Percentiles rank a stretch among this genome's conserved stretches.
These are phyloP conservation scores for Drosophila pseudoobscura DNA, from an alignment of 1,140 invertebrate species.

Conservation along the genomic window DNA sequence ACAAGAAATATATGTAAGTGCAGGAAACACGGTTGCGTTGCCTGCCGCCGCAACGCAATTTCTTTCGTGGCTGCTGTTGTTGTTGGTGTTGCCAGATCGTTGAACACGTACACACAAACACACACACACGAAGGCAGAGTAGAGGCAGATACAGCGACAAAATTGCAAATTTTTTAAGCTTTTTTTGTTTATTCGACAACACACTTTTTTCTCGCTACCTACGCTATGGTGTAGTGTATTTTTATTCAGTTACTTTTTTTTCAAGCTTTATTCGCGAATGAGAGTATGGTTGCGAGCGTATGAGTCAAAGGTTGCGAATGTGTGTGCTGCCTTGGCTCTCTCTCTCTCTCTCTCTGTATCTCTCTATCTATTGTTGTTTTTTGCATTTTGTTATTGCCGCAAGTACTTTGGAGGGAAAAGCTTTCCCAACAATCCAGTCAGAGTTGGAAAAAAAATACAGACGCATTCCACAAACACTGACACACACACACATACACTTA, in stretches of 20 bases:
- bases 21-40: conserved; percentile 23
- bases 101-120: conserved; percentile 29
- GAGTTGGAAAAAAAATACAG: conserved; percentile 58
- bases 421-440: conserved; percentile 49
- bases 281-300: conserved; percentile 19
- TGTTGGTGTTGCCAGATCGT: conserved; percentile 75
- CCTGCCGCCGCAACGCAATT: conserved; percentile 69
- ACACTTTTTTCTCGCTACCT: conserved; percentile 37
- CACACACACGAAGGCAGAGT: conserved; percentile 22
- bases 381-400: conserved; percentile 62
- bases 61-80: conserved; percentile 68
- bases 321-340: conserved; percentile 36
- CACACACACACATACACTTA: conserved; percentile 30
- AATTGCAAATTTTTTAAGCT: conserved; percentile 60
- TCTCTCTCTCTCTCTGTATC: conserved; percentile 17
- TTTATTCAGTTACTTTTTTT: conserved; percentile 48
- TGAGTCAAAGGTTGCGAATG: conserved; percentile 57
- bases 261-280: conserved; percentile 45
- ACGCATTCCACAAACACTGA: conserved; percentile 16
- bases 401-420: conserved; percentile 34
- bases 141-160: conserved; percentile 33
- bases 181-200: conserved; percentile 62
- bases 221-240: conserved; percentile 12
- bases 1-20: conserved; percentile 20
- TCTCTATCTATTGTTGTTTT: conserved; percentile 15